These are phyloP conservation scores for Lasioglossum malachurum DNA, from an alignment of 2,888 invertebrate species.

Conservation along the genomic window DNA sequence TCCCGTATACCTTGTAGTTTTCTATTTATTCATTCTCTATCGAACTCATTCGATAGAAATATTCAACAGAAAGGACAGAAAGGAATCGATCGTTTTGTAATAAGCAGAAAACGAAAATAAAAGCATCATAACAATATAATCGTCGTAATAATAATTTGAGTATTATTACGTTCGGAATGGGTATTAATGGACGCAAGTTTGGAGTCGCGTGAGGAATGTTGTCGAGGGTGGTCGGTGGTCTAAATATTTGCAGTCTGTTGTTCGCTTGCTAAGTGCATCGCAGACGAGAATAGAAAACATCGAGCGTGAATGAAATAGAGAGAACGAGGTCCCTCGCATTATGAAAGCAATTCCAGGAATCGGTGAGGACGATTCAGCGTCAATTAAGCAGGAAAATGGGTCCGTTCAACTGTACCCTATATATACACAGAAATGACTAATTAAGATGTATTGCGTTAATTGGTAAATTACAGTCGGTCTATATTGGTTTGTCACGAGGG, in stretches of 20 bases:
- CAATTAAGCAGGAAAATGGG: background rate
- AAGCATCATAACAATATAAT: no score
- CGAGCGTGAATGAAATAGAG: background rate
- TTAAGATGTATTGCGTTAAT: background rate
- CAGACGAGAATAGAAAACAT: background rate
- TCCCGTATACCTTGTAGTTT: no score
- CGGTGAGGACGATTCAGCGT: background rate
- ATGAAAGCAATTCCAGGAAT: background rate
- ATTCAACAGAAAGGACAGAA: no score
- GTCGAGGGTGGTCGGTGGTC: background rate
- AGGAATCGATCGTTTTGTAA: no score
- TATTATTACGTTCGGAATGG: no score
- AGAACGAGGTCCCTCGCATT: background rate
- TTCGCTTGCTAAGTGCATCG: background rate
- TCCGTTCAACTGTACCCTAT: background rate
- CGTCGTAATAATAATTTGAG: no score
- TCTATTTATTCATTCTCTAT: no score
- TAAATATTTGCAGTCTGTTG: background rate
- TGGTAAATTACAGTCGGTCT: background rate
- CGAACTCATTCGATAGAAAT: no score
- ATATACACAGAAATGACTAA: background rate
- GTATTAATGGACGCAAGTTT: background rate
- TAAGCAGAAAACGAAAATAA: no score
- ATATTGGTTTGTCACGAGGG: background rate
- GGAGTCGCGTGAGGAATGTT: background rate